A percentile compares a stretch with the other conserved stretches of the same genome.
phyloP scores from a whole-genome alignment of 2,888 invertebrate species.

The Diachrysia chrysitis region DNA sequence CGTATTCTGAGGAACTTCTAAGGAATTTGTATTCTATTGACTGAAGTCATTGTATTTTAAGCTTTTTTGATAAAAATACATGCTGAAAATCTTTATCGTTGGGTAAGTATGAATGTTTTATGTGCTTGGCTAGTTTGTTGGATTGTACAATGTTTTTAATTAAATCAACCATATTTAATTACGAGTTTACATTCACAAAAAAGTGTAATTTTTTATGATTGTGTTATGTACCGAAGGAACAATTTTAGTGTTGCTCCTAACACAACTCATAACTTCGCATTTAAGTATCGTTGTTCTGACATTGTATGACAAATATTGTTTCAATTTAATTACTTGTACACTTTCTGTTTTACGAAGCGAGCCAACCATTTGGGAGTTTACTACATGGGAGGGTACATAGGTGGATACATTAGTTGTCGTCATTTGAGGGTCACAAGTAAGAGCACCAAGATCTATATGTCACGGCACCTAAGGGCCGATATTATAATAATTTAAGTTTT shows the following conservation, averaged over 20 bases:
- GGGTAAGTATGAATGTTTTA: background rate
- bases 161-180: constrained; percentile 1
- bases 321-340: constrained; percentile 53
- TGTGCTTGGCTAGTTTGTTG: constrained; percentile 2
- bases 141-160: constrained; percentile 4
- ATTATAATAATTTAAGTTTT: too few species aligned
- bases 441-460: constrained; percentile 27
- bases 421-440: constrained; percentile 27
- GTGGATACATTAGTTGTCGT: constrained; percentile 15
- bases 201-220: background rate
- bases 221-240: background rate
- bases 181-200: background rate
- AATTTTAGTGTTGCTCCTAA: background rate
- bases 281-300: constrained; percentile 28
- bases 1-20: too few species aligned
- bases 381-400: constrained; percentile 10
- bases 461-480: background rate
- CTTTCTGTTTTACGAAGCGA: constrained; percentile 39
- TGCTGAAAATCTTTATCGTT: background rate
- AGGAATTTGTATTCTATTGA: too few species aligned
- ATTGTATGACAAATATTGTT: constrained; percentile 49
- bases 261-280: constrained; percentile 15
- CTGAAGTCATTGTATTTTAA: background rate
- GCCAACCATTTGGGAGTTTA: constrained; percentile 18
- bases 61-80: background rate